These are phyloP conservation scores for Cheilinus undulatus DNA, from an alignment of 2,113 vertebrate genomes.

Conservation along the genomic window DNA sequence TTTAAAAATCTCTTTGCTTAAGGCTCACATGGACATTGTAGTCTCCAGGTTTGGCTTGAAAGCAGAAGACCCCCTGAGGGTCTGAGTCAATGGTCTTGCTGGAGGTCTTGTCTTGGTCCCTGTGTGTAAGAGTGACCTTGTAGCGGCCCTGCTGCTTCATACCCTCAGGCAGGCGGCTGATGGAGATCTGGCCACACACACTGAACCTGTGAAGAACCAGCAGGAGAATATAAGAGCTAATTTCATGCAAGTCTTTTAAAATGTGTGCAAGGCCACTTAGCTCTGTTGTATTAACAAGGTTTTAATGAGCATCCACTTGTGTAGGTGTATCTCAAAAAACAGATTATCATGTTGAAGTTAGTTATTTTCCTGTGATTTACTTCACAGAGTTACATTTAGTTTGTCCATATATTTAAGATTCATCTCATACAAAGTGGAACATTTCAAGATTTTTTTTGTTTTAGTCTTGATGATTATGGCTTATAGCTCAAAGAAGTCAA, in stretches of 20 bases:
- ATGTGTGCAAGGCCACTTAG: too few relatives aligned
- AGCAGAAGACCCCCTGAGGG: slow-evolving; percentile 92
- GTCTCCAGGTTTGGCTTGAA: slow-evolving; percentile 91
- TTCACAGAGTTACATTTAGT: too few relatives aligned
- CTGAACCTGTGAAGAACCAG: slow-evolving; percentile 87
- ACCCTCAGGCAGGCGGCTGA: slow-evolving; percentile 90
- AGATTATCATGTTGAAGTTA: too few relatives aligned
- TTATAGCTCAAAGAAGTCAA: too few relatives aligned
- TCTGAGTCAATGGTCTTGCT: slow-evolving; percentile 88
- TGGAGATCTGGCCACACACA: slow-evolving; percentile 91
- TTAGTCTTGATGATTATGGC: too few relatives aligned
- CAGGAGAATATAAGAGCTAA: not conserved
- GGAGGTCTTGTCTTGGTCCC: slow-evolving; percentile 85
- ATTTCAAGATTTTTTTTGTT: too few relatives aligned
- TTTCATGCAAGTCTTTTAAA: not conserved
- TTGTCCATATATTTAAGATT: too few relatives aligned
- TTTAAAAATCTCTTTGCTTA: not conserved
- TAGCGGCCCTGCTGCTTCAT: slow-evolving; percentile 93
- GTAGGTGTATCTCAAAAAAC: too few relatives aligned
- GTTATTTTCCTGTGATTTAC: too few relatives aligned
- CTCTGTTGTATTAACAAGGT: too few relatives aligned
- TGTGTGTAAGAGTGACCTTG: slow-evolving; percentile 88
- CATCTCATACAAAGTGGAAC: too few relatives aligned
- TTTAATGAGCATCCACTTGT: too few relatives aligned
- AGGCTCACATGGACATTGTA: slow-evolving; percentile 90